phyloP scores from a whole-genome alignment of 2,888 invertebrate species.

The Mythimna albipuncta region DNA sequence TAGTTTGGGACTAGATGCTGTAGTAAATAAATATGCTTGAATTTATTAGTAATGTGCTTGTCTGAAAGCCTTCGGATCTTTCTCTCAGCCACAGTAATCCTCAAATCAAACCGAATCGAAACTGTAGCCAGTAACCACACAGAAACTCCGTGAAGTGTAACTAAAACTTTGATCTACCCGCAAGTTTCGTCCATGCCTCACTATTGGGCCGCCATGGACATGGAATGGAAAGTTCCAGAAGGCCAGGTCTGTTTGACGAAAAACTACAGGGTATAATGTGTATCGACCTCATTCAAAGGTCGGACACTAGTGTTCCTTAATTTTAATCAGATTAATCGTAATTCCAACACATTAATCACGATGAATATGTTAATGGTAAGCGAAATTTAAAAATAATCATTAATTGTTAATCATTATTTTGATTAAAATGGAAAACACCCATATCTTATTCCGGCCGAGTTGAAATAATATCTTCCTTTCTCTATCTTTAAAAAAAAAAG shows the following conservation, averaged over 20 bases:
- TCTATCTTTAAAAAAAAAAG: no score
- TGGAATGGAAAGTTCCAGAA: not conserved
- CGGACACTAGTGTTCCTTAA: no score
- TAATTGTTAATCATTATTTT: no score
- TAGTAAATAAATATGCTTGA: no score
- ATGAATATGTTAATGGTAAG: no score
- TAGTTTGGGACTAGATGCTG: no score
- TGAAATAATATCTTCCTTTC: no score
- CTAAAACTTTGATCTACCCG: constrained; percentile 41
- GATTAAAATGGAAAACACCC: no score
- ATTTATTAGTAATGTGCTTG: not conserved
- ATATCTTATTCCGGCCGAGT: no score
- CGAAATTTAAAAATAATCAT: no score
- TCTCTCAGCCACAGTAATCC: not conserved
- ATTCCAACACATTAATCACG: no score
- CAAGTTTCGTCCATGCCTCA: constrained; percentile 7
- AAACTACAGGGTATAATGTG: not conserved
- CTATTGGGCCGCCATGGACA: not conserved
- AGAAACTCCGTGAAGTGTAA: constrained; percentile 46
- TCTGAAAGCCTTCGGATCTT: not conserved
- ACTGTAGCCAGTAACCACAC: constrained; percentile 8
- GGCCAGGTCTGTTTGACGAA: not conserved
- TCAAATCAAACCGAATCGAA: constrained; percentile 39
- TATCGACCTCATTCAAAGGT: not conserved
- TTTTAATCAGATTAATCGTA: no score